Evolutionary conservation across 2,888 invertebrate species (phyloP).

Genomic region (Perizoma affinitatum): DNA sequence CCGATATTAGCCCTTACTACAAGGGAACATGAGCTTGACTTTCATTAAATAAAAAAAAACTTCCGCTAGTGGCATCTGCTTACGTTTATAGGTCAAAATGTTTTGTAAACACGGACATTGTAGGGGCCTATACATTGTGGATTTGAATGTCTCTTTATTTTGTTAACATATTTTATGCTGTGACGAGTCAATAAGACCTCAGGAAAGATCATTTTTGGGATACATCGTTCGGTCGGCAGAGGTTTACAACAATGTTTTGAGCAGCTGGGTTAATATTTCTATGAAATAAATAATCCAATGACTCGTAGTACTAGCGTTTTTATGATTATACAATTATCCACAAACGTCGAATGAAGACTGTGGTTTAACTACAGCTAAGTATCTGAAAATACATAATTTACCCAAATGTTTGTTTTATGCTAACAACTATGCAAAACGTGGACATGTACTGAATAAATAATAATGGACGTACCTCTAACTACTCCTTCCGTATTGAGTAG

Average conservation of each 20-base stretch:
- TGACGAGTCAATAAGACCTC: constrained; percentile 7
- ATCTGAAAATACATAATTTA: too few species aligned
- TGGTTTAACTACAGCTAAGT: too few species aligned
- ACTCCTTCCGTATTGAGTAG: too few species aligned
- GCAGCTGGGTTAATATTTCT: constrained; percentile 1
- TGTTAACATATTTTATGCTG: constrained; percentile 37
- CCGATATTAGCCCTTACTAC: constrained; percentile 50
- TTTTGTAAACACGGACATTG: constrained; percentile 67
- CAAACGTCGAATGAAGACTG: too few species aligned
- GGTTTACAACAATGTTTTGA: not conserved
- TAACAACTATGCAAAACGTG: too few species aligned
- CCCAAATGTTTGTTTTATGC: too few species aligned
- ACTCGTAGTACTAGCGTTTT: too few species aligned
- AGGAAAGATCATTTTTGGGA: not conserved
- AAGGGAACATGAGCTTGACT: constrained; percentile 53
- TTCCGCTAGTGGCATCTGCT: constrained; percentile 67
- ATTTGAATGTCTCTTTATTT: constrained; percentile 41
- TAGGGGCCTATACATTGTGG: constrained; percentile 44
- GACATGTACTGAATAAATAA: too few species aligned
- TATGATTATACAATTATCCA: too few species aligned
- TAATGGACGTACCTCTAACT: too few species aligned
- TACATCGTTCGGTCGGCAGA: too few species aligned
- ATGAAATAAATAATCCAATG: too few species aligned
- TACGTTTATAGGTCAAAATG: constrained; percentile 73
- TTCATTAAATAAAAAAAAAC: constrained; percentile 52